Evolutionary conservation across 2,797 vertebrate genomes (phyloP), one percentile per base, ranked within the genome.

Genomic region (Catostomus latipinnis): DNA sequence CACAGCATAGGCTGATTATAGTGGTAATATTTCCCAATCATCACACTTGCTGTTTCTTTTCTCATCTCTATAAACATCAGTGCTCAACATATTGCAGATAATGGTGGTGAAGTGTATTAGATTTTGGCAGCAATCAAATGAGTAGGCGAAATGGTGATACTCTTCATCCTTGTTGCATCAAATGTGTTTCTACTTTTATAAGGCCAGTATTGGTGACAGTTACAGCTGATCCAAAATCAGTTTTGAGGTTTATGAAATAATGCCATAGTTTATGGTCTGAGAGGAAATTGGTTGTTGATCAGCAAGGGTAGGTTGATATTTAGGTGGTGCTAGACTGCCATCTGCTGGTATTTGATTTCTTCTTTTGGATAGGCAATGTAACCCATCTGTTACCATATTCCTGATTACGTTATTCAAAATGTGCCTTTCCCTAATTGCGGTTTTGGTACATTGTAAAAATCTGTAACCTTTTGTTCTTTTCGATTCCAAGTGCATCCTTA

Each of bases 301-400:
- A 67, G 46, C 4, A 14, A 71, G 63, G 12, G 11, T 45, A 18
- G 60, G 57, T 71, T 71, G 12, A 69, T 57, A 50, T 61, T 49
- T 9, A 43, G 22, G 13, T 16, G 66, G 46, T 63, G 22, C 74
- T 49, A 84, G 45, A 68, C 74, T 80, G 85, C 74, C 85, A 78
- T 75, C 82, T 82, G 77, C 60, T 58, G 85, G 1, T 10, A 11
- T 50, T n/a, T 10, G 1, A 14, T 8, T 45, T n/a, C 2, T 48
- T 18, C 45, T 16, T 22, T 13, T 83, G 82, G 84, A 84, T 74
- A 76, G 80, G 82, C 73, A 80, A 75, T 62, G 83, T 50, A 71
- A 71, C 82, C 82, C 85, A 86, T 86, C 84, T 83, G 82, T 78
- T 82, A 81, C 70, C 61, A 49, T 78, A 67, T 84, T 82, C 56